Evolutionary conservation across 2,888 invertebrate species (phyloP).

Genomic region (Drosophila bunnanda): DNA sequence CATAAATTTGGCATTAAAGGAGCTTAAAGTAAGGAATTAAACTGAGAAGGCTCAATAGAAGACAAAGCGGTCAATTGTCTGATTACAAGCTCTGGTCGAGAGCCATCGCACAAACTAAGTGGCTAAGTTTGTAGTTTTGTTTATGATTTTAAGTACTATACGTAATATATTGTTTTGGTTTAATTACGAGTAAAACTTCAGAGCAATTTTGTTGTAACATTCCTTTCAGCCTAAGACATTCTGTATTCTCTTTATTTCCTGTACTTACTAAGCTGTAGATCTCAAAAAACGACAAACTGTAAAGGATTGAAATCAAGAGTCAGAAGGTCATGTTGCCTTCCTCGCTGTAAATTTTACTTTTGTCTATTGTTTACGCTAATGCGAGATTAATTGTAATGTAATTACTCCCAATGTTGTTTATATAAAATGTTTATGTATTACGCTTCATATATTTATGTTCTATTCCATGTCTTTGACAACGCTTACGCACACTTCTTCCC

Average conservation of each 20-base stretch:
- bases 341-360: conserved; percentile 7
- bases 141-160: conserved; percentile 63
- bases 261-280: conserved; percentile 5
- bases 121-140: conserved; percentile 50
- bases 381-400: conserved; percentile 49
- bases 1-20: background rate
- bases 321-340: background rate
- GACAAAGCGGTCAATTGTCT: background rate
- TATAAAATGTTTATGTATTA: conserved; percentile 74
- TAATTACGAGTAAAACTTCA: conserved; percentile 55
- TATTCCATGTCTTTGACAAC: conserved; percentile 80
- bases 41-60: background rate
- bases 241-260: conserved; percentile 22
- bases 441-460: conserved; percentile 76
- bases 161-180: conserved; percentile 46
- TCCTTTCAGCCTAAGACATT: conserved; percentile 21
- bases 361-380: conserved; percentile 9
- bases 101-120: conserved; percentile 29
- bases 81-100: background rate
- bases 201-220: conserved; percentile 63
- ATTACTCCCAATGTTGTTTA: conserved; percentile 36
- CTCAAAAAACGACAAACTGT: background rate
- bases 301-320: conserved; percentile 1
- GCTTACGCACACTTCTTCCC: conserved; percentile 77
- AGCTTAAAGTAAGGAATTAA: background rate